Evolutionary conservation across 2,113 vertebrate species (phyloP), one percentile per base, ranked within the genome.

Genomic region (Stercorarius parasiticus): DNA sequence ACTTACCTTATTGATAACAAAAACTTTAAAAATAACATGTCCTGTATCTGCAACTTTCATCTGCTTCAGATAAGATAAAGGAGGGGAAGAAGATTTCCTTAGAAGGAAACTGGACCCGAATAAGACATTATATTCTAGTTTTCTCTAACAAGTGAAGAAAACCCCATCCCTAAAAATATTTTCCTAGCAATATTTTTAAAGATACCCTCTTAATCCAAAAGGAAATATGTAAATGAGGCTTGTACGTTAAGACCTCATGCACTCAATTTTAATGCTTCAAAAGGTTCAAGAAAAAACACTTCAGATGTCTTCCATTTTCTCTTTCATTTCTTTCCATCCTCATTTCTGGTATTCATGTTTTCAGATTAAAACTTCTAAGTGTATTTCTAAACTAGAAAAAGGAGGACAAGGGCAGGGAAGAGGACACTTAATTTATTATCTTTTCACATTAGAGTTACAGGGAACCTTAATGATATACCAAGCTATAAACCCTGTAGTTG

Each of bases 381-480:
- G 49, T 40, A 49, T 61, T 94, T 87, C 94, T 66, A 91, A 94
- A 96, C 59, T 59, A 85, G 53, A 64, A 80, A 96, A 97, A 95
- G 86, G 90, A 97, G 95, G 96, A 96, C 97, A 97, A 97, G 96
- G 95, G 92, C 95, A 97, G 65, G 56, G 56, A 97, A 64, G 78
- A 93, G 89, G 95, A 97, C 93, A 59, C 42, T 81, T 93, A 65
- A 93, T 95, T 91, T 96, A 96, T 96, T 95, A 90, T 93, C 94
- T 93, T 88, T 93, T 86, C 89, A 96, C 93, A 91, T 91, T 96
- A 86, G 67, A 95, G 72, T 89, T 95, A 94, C 86, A 79, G 40
- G 70, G 83, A 95, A 86, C 73, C 36, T 95, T 97, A 97, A 93
- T 94, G 95, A 96, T 61, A 96, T 5, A 91, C 34, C 86, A 90